Percentiles rank a stretch among this genome's conserved stretches.
Conservation (phyloP, 1,140 invertebrate species). For the Aplysia californica region DNA sequence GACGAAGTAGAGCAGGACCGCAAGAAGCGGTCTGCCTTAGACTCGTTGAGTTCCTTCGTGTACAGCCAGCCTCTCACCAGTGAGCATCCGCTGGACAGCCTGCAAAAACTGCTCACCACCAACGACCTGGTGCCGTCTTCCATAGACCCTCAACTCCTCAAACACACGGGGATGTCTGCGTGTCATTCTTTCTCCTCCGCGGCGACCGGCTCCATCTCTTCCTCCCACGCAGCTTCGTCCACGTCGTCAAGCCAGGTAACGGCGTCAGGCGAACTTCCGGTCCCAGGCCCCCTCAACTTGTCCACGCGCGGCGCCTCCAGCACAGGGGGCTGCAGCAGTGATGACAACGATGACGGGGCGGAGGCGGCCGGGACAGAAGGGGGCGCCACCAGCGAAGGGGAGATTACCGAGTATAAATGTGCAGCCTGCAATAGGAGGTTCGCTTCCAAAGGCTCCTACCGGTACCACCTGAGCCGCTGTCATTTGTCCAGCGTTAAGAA, state of each 20-base stretch:
- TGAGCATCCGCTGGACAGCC: conserved; percentile 82
- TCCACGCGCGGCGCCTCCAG: conserved; percentile 9
- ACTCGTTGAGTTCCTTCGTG: conserved; percentile 62
- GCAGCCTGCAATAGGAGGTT: conserved; percentile 96
- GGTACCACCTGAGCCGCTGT: conserved; percentile 96
- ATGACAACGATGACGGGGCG: conserved; percentile 30
- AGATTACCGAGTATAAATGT: conserved; percentile 76
- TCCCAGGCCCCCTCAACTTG: conserved; percentile 50
- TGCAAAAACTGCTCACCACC: conserved; percentile 93
- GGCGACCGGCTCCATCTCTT: conserved; percentile 34
- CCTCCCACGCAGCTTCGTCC: conserved; percentile 30
- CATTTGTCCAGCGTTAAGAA: conserved; percentile 76
- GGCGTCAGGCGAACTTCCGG: too few relatives aligned
- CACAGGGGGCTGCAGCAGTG: conserved; percentile 12
- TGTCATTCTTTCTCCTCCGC: too few relatives aligned
- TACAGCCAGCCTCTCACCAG: conserved; percentile 61
- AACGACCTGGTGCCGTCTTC: conserved; percentile 3
- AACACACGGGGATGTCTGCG: too few relatives aligned
- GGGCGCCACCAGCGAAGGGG: conserved; percentile 39
- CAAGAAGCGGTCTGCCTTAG: conserved; percentile 61
- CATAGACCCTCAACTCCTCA: conserved; percentile 27
- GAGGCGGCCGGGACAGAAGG: conserved; percentile 32
- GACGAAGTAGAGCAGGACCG: too few relatives aligned
- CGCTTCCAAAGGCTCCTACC: conserved; percentile 95
- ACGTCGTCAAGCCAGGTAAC: too few relatives aligned